A percentile compares a stretch with the other conserved stretches of the same genome.
Evolutionary conservation across 2,888 invertebrate species (phyloP).

Genomic region (Sarcophaga variegata): DNA sequence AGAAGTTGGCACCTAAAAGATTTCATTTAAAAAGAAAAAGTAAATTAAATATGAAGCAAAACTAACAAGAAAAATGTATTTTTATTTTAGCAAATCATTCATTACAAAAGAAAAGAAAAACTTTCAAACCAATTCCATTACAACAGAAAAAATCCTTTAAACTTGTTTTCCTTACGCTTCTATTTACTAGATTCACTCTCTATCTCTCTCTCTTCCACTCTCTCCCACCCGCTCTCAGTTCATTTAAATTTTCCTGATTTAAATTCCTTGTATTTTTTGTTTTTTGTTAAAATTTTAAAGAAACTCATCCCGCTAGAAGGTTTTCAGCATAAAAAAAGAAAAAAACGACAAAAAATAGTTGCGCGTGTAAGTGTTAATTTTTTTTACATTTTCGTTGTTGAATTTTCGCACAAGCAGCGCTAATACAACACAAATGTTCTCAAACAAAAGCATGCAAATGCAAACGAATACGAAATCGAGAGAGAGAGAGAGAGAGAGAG

Average conservation of each 20-base stretch:
- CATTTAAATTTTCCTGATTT: background rate
- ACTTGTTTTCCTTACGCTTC: background rate
- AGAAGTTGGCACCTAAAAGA: too few relatives aligned
- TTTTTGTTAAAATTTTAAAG: background rate
- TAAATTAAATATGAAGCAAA: too few relatives aligned
- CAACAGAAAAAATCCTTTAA: background rate
- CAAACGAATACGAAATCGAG: background rate
- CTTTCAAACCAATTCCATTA: background rate
- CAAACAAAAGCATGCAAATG: background rate
- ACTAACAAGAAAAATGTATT: too few relatives aligned
- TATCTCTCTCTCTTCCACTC: too few relatives aligned
- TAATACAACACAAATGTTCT: background rate
- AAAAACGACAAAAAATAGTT: constrained; percentile 31
- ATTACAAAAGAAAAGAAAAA: too few relatives aligned
- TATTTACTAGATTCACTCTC: too few relatives aligned
- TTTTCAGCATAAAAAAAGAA: constrained; percentile 10
- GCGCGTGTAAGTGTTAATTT: constrained; percentile 59
- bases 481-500: background rate
- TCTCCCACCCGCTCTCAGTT: too few relatives aligned
- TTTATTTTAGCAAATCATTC: too few relatives aligned
- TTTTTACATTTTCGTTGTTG: constrained; percentile 1
- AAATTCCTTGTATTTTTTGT: background rate
- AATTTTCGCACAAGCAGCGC: constrained; percentile 19
- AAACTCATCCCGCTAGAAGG: constrained; percentile 33
- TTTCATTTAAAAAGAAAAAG: too few relatives aligned